Evolutionary conservation across 2,797 vertebrate species (phyloP), one percentile per base, ranked within the genome.

Genomic region (Xiphophorus birchmanni): DNA sequence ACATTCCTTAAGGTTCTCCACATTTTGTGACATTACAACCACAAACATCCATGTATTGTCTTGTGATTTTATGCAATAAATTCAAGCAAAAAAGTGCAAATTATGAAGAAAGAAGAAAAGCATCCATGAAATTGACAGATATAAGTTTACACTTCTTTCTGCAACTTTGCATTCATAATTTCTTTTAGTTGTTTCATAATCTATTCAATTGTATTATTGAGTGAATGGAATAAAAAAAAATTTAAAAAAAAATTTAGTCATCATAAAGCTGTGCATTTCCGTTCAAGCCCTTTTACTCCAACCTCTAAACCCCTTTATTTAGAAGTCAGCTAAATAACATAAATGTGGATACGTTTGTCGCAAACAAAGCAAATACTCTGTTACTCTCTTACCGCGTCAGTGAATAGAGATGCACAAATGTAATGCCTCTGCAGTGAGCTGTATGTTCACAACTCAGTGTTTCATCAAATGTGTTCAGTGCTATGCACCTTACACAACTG

Each of bases 401-500:
- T 21, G 71, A 37, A 1, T 0, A 32, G 9, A 75, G 75, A 44
- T 69, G 45, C 26, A 37, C 12, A 15, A 26, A 73, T 48, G 6
- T 32, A 11, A 12, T 37, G 67, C 75, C 21, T 0, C 32, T 50
- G 37, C 1, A 42, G 52, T 3, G 0, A 45, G 29, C 4, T 18
- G 3, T 6, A 2, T n/a, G 4, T 23, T 1, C 2, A 48, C 7
- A 2, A 11, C 23, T 2, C 23, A 1, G 13, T 18, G 69, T 26
- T 80, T 35, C 11, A n/a, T 13, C 42, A 4, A 1, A 67, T 23
- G 42, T 45, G 2, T 4, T 3, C 48, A 21, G 58, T 0, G 58
- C 3, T 21, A 2, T 47, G 1, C 5, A 75, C 74, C 78, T 94
- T 93, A 94, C 85, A 91, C 84, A 92, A 93, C 21, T 77, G 35